Evolutionary conservation across 2,113 vertebrate species (phyloP).

Genomic region (Serinus canaria): DNA sequence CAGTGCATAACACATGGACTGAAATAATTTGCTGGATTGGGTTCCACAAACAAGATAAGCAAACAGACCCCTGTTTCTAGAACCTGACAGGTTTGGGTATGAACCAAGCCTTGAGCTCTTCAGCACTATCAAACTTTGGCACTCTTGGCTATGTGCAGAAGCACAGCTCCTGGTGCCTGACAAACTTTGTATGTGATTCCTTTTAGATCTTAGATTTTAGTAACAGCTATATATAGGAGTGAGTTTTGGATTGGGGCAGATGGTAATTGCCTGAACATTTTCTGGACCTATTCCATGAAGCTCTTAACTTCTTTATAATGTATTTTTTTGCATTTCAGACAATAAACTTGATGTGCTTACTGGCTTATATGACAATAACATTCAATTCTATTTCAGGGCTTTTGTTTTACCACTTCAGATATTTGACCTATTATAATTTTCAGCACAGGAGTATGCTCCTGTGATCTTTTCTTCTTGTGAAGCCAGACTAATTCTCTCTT

Average conservation of each 20-base stretch:
- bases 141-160: background rate
- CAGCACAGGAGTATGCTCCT: background rate
- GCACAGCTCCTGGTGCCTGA: background rate
- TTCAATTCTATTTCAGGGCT: background rate
- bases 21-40: background rate
- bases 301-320: background rate
- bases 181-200: background rate
- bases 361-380: background rate
- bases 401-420: background rate
- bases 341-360: background rate
- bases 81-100: background rate
- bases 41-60: background rate
- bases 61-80: background rate
- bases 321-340: background rate
- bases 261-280: background rate
- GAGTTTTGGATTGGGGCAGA: background rate
- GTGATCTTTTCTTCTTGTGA: background rate
- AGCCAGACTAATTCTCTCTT: background rate
- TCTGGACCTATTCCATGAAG: background rate
- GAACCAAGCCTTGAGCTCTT: background rate
- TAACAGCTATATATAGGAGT: background rate
- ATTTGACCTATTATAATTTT: background rate
- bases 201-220: background rate
- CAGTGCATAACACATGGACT: accelerated
- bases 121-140: background rate